Conservation (phyloP, 2,113 vertebrate genomes). For the Lophochroa leadbeateri region DNA sequence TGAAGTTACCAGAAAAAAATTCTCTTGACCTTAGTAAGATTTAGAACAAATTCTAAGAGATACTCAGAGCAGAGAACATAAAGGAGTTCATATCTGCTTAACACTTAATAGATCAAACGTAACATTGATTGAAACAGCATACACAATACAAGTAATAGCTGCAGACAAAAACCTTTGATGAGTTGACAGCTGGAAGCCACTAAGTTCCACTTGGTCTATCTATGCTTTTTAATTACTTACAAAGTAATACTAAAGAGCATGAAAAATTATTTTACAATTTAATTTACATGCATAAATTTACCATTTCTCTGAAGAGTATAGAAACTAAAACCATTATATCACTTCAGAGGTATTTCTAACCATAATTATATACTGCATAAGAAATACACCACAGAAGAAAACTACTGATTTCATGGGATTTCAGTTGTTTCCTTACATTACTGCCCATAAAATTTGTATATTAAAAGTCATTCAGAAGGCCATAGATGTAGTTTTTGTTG, state of each 20-base stretch:
- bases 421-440: background rate
- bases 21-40: background rate
- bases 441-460: background rate
- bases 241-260: background rate
- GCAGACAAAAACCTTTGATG: background rate
- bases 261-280: background rate
- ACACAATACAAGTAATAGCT: background rate
- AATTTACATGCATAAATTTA: background rate
- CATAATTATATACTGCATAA: background rate
- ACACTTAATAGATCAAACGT: background rate
- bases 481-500: background rate
- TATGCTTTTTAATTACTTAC: background rate
- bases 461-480: background rate
- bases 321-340: background rate
- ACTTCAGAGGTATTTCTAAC: background rate
- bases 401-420: background rate
- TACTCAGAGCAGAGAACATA: background rate
- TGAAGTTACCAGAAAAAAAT: background rate
- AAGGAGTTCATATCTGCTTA: background rate
- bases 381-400: background rate
- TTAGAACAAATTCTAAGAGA: background rate
- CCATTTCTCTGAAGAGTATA: background rate
- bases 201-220: background rate
- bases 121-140: background rate
- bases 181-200: background rate